phyloP scores from a whole-genome alignment of 2,113 vertebrate species.

The Macaca nemestrina region DNA sequence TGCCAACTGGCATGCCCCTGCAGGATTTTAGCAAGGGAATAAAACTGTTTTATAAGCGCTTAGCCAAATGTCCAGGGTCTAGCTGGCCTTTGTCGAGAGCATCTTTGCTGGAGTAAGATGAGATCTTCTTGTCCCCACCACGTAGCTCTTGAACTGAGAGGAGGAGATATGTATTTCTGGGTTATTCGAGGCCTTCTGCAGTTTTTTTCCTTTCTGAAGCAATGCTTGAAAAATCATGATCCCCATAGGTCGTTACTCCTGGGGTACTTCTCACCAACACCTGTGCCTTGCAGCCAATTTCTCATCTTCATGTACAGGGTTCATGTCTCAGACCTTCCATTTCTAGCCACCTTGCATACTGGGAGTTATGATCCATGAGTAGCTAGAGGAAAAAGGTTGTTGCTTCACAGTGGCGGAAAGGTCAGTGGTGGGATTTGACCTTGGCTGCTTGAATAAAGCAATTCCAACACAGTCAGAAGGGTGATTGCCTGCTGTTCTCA shows the following conservation, averaged over 20 bases:
- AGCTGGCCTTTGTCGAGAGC: neutral
- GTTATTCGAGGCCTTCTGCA: neutral
- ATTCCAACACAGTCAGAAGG: neutral
- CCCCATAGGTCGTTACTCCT: neutral
- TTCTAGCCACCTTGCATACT: neutral
- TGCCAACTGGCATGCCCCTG: conserved; percentile 52
- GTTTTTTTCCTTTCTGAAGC: conserved; percentile 1
- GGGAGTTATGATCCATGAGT: neutral
- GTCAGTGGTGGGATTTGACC: neutral
- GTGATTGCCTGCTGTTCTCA: neutral
- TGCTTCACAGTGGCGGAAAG: neutral
- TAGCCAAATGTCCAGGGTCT: conserved; percentile 10
- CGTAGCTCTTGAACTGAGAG: neutral
- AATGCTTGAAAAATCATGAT: neutral
- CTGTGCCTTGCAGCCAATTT: neutral
- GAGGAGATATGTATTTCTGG: neutral
- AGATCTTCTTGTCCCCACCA: conserved; percentile 6
- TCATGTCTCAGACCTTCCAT: neutral
- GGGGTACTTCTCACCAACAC: neutral
- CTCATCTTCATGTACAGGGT: neutral
- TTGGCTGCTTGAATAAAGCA: neutral
- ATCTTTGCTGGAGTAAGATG: conserved; percentile 26
- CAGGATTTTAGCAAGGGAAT: conserved; percentile 36
- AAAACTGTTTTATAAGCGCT: neutral
- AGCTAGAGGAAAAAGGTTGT: neutral